phyloP scores from a whole-genome alignment of 2,113 vertebrate genomes.

The Strix aluco region DNA sequence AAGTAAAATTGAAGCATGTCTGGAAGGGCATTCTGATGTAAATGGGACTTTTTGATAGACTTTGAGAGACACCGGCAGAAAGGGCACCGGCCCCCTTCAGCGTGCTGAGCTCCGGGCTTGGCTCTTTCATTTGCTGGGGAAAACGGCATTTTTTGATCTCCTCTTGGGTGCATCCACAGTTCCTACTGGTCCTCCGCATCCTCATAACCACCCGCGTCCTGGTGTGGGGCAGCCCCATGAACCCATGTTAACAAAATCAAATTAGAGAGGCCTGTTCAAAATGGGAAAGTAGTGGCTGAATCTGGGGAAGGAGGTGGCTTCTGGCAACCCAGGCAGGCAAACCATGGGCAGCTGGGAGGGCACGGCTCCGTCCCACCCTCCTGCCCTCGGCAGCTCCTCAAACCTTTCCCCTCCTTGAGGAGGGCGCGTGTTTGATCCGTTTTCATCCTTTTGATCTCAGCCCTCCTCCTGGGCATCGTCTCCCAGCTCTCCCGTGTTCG shows the following conservation, averaged over 20 bases:
- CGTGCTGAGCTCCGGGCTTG: not conserved
- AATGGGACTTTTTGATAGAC: conserved; percentile 67
- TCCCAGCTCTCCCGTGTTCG: not conserved
- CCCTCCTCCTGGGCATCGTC: not conserved
- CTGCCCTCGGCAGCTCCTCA: not conserved
- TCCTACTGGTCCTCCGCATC: not conserved
- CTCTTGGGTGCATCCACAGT: not conserved
- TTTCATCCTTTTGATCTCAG: not conserved
- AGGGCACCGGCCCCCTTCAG: not conserved
- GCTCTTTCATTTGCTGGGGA: conserved; percentile 30
- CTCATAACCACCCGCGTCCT: not conserved
- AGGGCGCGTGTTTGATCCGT: not conserved
- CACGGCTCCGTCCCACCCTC: not conserved
- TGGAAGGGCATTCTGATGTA: conserved; percentile 66
- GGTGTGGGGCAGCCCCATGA: not conserved
- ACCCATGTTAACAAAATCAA: too few species aligned
- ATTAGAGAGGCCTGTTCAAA: not conserved
- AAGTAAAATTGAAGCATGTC: conserved; percentile 55
- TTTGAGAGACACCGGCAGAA: conserved; percentile 52
- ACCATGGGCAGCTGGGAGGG: not conserved
- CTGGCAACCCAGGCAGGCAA: not conserved
- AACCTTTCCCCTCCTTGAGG: not conserved
- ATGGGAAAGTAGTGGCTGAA: not conserved
- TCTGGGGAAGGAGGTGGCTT: not conserved
- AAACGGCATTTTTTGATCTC: not conserved